phyloP scores from a whole-genome alignment of 2,797 vertebrate genomes.

The Darevskia nairensis region DNA sequence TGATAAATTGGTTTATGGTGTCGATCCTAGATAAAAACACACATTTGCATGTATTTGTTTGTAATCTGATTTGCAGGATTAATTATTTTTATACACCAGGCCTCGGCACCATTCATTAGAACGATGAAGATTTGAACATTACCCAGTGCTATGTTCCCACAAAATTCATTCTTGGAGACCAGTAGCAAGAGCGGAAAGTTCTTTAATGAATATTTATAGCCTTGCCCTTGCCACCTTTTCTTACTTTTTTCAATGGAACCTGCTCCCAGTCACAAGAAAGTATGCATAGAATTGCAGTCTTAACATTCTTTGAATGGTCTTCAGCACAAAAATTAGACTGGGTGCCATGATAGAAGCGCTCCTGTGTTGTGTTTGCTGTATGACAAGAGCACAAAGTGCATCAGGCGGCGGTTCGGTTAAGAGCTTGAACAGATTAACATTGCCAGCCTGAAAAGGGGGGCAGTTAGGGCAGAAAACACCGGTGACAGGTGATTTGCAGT shows the following conservation, averaged over 20 bases:
- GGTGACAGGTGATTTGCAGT: not conserved
- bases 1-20: not conserved
- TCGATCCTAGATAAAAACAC: not conserved
- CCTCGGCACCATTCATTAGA: conserved; percentile 1
- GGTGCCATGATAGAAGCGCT: not conserved
- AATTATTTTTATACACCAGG: conserved; percentile 19
- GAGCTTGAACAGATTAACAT: conserved; percentile 7
- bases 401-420: conserved; percentile 7
- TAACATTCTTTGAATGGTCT: conserved; percentile 9
- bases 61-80: not conserved
- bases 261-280: not conserved
- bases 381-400: not conserved
- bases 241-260: not conserved
- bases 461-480: not conserved
- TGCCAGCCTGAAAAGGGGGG: conserved; percentile 15
- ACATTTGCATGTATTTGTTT: not conserved
- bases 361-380: conserved; percentile 25
- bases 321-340: conserved; percentile 14
- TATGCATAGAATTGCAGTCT: not conserved
- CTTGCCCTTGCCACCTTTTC: not conserved
- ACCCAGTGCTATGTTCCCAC: conserved; percentile 3
- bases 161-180: not conserved
- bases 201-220: conserved; percentile 18
- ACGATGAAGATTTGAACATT: not conserved
- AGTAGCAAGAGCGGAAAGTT: not conserved